These are phyloP conservation scores for Drosophila lutescens DNA, from an alignment of 2,888 invertebrate species.

Conservation along the genomic window DNA sequence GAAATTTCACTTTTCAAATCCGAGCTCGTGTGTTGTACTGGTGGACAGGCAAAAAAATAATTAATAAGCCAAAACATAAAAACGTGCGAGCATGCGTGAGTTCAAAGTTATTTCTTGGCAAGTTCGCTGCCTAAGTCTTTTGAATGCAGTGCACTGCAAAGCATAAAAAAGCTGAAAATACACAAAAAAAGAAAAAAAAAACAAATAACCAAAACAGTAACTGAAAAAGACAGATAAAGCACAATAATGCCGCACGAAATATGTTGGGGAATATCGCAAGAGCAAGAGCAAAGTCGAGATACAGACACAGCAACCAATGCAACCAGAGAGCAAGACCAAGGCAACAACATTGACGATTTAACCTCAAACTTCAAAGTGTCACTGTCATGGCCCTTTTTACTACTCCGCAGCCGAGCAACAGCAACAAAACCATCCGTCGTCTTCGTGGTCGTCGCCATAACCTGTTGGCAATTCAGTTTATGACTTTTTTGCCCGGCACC, in stretches of 20 bases:
- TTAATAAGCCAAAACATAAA: slow-evolving; percentile 69
- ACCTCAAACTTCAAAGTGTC: slow-evolving; percentile 83
- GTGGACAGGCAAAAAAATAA: slow-evolving; percentile 47
- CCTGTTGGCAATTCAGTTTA: slow-evolving; percentile 81
- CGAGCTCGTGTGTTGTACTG: slow-evolving; percentile 33
- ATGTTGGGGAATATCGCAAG: no score
- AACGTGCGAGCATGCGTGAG: slow-evolving; percentile 56
- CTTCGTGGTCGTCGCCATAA: slow-evolving; percentile 59
- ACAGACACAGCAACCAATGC: slow-evolving; percentile 21
- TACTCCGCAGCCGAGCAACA: slow-evolving; percentile 49
- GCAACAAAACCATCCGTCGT: slow-evolving; percentile 33
- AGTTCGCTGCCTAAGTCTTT: slow-evolving; percentile 68
- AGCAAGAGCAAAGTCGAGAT: slow-evolving; percentile 11
- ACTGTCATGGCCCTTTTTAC: slow-evolving; percentile 83
- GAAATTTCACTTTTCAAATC: slow-evolving; percentile 76
- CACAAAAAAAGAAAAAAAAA: slow-evolving; percentile 8
- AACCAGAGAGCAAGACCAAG: slow-evolving; percentile 40
- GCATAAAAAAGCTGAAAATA: neutral
- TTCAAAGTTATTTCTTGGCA: slow-evolving; percentile 54
- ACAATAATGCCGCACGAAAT: slow-evolving; percentile 49
- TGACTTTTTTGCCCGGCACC: slow-evolving; percentile 71
- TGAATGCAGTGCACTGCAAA: slow-evolving; percentile 22
- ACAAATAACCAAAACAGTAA: slow-evolving; percentile 7
- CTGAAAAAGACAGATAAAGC: slow-evolving; percentile 2
- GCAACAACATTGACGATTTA: slow-evolving; percentile 73